These are phyloP conservation scores for Tetragnatha montana DNA, from an alignment of 2,888 invertebrate genomes.

Conservation along the genomic window DNA sequence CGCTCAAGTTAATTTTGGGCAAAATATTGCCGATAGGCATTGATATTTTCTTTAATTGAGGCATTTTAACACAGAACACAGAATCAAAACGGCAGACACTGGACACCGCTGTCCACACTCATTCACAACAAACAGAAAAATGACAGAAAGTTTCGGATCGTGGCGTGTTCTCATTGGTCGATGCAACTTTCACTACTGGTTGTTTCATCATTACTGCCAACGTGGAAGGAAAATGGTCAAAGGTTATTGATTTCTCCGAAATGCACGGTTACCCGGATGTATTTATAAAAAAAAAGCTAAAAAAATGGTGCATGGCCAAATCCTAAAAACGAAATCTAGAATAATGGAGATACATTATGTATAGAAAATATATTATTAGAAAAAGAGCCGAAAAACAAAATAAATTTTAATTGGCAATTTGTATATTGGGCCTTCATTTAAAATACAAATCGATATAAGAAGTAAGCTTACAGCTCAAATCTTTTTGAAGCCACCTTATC, in stretches of 20 bases:
- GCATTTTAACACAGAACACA: slow-evolving; percentile 39
- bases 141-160: slow-evolving; percentile 21
- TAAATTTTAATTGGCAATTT: no score
- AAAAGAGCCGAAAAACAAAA: no score
- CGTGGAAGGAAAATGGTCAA: slow-evolving; percentile 30
- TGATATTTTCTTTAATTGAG: slow-evolving; percentile 56
- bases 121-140: slow-evolving; percentile 38
- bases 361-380: no score
- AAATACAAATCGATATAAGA: no score
- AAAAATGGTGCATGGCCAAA: no score
- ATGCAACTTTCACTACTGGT: slow-evolving; percentile 22
- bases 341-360: no score
- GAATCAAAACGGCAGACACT: background rate
- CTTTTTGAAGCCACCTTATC: no score
- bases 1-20: slow-evolving; percentile 41
- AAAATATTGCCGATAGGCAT: slow-evolving; percentile 27
- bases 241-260: background rate
- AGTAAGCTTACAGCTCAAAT: no score
- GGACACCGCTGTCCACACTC: background rate
- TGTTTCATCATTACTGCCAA: slow-evolving; percentile 64
- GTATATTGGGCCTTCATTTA: no score
- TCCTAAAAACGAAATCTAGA: no score
- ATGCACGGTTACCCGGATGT: no score
- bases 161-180: slow-evolving; percentile 58
- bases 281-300: no score